A percentile compares a stretch with the other conserved stretches of the same genome.
Conservation (phyloP, 1,140 invertebrate species). For the Chrysoperla carnea region DNA sequence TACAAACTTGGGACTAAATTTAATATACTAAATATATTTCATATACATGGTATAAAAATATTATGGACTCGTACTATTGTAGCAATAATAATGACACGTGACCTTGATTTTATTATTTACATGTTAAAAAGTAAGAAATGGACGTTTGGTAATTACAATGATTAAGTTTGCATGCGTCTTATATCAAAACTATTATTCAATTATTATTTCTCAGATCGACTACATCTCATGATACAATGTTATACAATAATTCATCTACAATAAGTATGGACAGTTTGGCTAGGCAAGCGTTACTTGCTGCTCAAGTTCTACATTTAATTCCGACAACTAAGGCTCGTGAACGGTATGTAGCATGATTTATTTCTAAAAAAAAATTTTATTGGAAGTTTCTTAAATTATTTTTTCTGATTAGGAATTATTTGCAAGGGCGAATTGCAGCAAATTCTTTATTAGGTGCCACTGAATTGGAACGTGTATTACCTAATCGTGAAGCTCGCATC, state of each 20-base stretch:
- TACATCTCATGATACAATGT: background rate
- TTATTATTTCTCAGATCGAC: background rate
- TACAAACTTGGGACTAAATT: too few relatives aligned
- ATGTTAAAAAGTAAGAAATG: too few relatives aligned
- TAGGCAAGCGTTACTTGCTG: constrained; percentile 51
- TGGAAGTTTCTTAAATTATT: background rate
- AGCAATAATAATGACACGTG: too few relatives aligned
- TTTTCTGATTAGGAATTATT: constrained; percentile 39
- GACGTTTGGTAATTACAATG: too few relatives aligned
- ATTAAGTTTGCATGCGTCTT: too few relatives aligned
- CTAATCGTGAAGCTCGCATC: constrained; percentile 65
- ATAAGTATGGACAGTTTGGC: constrained; percentile 48
- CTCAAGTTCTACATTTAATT: constrained; percentile 60
- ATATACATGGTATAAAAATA: too few relatives aligned
- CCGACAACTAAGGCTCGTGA: constrained; percentile 60
- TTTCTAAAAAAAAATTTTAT: background rate
- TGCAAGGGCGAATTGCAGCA: constrained; percentile 58
- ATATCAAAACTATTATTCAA: too few relatives aligned
- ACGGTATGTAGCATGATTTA: constrained; percentile 21
- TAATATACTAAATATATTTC: too few relatives aligned
- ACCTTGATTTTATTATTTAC: too few relatives aligned
- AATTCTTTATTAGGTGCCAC: constrained; percentile 61
- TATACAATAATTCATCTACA: constrained; percentile 14
- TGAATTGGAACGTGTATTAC: constrained; percentile 73
- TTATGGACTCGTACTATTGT: too few relatives aligned